phyloP scores from a whole-genome alignment of 64 coral and sea anemone species.

The Montipora capricornis region DNA sequence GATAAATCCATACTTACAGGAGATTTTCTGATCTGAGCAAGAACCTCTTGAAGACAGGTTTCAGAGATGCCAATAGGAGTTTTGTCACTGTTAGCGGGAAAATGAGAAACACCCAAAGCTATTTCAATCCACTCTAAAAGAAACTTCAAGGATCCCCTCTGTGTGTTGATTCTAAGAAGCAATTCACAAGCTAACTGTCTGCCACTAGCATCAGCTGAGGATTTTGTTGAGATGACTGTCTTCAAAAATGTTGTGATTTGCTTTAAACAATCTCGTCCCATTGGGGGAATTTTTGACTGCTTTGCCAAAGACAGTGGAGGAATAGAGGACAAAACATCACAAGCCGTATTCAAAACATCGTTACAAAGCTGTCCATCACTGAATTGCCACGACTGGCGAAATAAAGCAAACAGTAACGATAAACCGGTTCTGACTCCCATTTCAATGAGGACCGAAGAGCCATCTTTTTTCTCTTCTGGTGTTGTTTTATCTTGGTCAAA shows the following conservation, averaged over 20 bases:
- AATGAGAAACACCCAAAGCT: constrained; percentile 53
- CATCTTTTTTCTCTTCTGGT: constrained; percentile 39
- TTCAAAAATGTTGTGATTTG: constrained; percentile 79
- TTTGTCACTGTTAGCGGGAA: neutral
- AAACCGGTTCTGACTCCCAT: constrained; percentile 94
- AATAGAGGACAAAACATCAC: constrained; percentile 71
- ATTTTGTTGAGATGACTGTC: constrained; percentile 42
- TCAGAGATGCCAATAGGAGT: constrained; percentile 39
- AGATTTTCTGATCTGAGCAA: constrained; percentile 72
- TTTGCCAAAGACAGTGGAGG: constrained; percentile 79
- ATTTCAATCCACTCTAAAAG: constrained; percentile 90
- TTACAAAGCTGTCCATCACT: constrained; percentile 78
- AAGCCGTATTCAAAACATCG: constrained; percentile 82
- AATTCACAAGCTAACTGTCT: constrained; percentile 76
- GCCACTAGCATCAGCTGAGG: constrained; percentile 72
- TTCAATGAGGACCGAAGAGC: constrained; percentile 77
- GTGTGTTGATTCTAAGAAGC: constrained; percentile 64
- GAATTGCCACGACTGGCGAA: constrained; percentile 85
- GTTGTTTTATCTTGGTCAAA: constrained; percentile 21
- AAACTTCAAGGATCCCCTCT: constrained; percentile 77
- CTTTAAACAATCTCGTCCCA: constrained; percentile 73
- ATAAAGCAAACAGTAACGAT: constrained; percentile 78
- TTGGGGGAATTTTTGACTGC: constrained; percentile 81
- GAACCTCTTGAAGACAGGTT: constrained; percentile 70
- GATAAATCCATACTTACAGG: constrained; percentile 56